Base-by-base conservation (phyloP, 2,888 invertebrate species). In the Prosopocoilus inquinatus region DNA sequence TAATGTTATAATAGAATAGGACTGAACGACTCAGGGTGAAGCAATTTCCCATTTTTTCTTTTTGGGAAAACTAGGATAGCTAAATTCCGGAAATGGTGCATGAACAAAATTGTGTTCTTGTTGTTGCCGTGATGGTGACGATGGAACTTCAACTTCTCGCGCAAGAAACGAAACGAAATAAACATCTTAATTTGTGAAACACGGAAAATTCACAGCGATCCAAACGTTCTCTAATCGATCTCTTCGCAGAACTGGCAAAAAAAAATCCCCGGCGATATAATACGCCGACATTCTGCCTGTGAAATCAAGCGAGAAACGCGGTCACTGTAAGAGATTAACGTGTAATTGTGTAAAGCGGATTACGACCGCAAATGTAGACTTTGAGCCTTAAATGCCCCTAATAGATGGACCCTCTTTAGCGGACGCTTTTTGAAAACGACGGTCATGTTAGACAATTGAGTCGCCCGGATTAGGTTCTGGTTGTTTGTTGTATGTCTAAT, bases 301-400 rank as follows among this genome's bases (percentile, higher is more conserved):
- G 67, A 68, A 56, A 63, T 62, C 67, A 69, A 61, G 69, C 70
- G 70, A 67, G 66, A 68, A 70, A 66, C 60, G 62, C 67, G 65
- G 63, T 67, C 67, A 69, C 70, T 65, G 67, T 67, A 63, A 67
- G 63, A 68, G 71, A 69, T 70, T 70, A 69, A 66, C 68, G 65
- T 61, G 67, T 71, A 70, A 71, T 71, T 70, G 70, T 71, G 71
- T 69, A 69, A 70, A 71, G 71, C 69, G 66, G 71, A 71, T 71
- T 71, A 71, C 61, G 55, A 53, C 57, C 64, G 60, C 67, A 66
- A 69, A 67, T 66, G 13, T 15, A 41, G 11, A 58, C 50, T 38
- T 9, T 55, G 44, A 33, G 15, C 58, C 20, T 41, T 55, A 58
- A 34, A 47, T 38, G 2, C 36, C 16, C 38, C 5, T 33, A 16